Evolutionary conservation across 2,797 vertebrate species (phyloP).

Genomic region (Chloroceryle inda): DNA sequence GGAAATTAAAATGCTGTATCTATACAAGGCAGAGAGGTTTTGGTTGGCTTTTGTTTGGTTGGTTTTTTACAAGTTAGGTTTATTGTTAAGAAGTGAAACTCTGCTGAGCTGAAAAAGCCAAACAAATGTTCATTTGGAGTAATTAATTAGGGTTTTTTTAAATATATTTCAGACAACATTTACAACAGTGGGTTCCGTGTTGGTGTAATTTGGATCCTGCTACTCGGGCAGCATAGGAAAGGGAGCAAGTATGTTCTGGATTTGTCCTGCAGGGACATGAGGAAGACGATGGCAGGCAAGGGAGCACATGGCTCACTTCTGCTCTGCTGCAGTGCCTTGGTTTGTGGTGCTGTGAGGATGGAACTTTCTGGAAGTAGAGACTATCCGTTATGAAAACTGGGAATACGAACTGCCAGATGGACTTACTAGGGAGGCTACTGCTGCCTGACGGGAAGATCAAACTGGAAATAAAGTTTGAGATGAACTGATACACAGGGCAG

Average conservation of each 20-base stretch:
- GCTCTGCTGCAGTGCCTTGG: not conserved
- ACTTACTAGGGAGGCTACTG: not conserved
- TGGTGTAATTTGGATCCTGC: not conserved
- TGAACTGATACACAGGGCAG: not conserved
- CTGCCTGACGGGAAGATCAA: not conserved
- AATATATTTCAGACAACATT: not conserved
- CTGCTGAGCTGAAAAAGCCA: not conserved
- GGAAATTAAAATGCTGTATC: slow-evolving; percentile 36
- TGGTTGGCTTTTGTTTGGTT: not conserved
- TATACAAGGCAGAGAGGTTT: not conserved
- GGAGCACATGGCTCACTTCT: not conserved
- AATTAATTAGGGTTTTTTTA: not conserved
- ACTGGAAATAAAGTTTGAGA: not conserved
- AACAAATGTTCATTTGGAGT: not conserved
- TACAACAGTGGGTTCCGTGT: not conserved
- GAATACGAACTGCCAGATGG: not conserved
- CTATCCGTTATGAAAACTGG: not conserved
- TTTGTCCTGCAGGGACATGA: not conserved
- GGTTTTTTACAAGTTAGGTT: not conserved
- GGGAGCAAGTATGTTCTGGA: not conserved
- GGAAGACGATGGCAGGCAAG: not conserved
- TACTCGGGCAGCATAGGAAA: not conserved
- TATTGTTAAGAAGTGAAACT: not conserved
- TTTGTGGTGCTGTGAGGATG: not conserved
- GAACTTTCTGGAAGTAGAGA: not conserved